Base-by-base conservation (phyloP, 2,797 vertebrate genomes). In the Enteromius mattozi region DNA sequence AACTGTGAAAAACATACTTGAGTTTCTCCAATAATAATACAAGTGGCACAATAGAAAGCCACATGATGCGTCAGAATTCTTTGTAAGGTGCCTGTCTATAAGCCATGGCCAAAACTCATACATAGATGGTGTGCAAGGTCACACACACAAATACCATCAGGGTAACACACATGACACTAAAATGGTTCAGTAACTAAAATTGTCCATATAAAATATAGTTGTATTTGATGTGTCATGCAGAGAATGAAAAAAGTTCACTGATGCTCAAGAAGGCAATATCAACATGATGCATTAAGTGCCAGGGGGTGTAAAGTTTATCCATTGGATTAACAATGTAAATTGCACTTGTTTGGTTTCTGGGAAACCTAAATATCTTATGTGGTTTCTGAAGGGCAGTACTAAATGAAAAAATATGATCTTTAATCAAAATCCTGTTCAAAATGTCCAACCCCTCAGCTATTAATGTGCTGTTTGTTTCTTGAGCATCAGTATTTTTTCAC, bases 21-120 rank as follows among this genome's bases (percentile, higher is more conserved):
- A 12, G 30, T 51, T 65, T 65, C 76, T 65, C 16, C 24, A 63
- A 30, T 13, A 33, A 78, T 78, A 65, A 78, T 45, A 78, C 40
- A 78, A 30, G 40, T 30, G 40, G 37, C 14, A 40, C 35, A 77
- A 76, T n/a, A 56, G 49, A 61, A 61, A 27, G 14, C 54, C 54
- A 77, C 54, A 61, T 10, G 75, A 59, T 77, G 54, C 27, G 56
- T 61, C 54, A 40, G 54, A 42, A 17, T 61, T 77, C 33, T 24
- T 51, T 8, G 3, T 6, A 49, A 74, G 9, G 66, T 69, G 66
- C 5, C 27, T 65, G 27, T 65, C 27, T 16, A 19, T 19, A 30
- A 74, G 27, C 13, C 47, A 76, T 24, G 51, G 13, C 51, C 51
- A 76, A 59, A n/a, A 59, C 33, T 40, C 21, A 42, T 24, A 3